phyloP scores from a whole-genome alignment of 2,797 vertebrate species.

The Cephalopachus bancanus region DNA sequence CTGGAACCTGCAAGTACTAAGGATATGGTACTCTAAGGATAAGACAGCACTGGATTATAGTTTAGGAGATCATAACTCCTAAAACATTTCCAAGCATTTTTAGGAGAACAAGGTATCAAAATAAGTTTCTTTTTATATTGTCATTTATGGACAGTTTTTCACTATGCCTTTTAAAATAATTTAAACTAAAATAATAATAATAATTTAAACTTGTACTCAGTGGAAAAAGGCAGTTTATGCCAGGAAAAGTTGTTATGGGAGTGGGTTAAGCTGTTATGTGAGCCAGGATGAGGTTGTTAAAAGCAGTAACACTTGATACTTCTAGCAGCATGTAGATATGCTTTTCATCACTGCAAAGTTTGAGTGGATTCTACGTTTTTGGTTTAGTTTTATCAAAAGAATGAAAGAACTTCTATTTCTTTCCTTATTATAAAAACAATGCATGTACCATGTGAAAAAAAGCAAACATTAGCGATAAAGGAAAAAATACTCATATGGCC shows the following conservation, averaged over 20 bases:
- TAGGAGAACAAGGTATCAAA: neutral
- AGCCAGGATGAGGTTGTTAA: neutral
- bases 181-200: neutral
- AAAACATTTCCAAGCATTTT: slow-evolving; percentile 34
- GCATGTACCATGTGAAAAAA: neutral
- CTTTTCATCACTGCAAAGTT: slow-evolving; percentile 18
- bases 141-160: neutral
- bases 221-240: slow-evolving; percentile 21
- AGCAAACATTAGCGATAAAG: neutral
- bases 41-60: neutral
- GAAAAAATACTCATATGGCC: neutral
- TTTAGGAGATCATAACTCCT: neutral
- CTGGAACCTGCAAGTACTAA: slow-evolving; percentile 12
- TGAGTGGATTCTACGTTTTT: neutral
- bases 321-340: neutral
- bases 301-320: neutral
- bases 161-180: neutral
- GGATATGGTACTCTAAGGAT: neutral
- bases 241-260: slow-evolving; percentile 19
- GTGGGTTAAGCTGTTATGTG: neutral
- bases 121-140: slow-evolving; percentile 39
- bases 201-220: neutral
- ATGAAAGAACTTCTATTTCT: neutral
- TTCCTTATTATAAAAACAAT: neutral
- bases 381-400: slow-evolving; percentile 46